Evolutionary conservation across 2,797 vertebrate species (phyloP), one percentile per base, ranked within the genome.

Genomic region (Okamejei kenojei): DNA sequence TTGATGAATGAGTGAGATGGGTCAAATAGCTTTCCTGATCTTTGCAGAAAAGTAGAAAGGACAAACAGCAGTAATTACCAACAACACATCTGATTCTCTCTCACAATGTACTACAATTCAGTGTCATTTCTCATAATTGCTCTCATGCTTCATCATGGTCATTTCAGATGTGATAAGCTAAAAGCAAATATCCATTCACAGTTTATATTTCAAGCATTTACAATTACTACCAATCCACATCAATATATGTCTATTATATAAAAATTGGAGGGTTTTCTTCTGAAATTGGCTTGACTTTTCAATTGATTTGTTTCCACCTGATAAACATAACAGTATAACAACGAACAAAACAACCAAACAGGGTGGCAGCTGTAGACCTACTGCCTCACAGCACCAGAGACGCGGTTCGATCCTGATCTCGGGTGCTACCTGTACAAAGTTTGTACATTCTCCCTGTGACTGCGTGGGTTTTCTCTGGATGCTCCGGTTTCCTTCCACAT

Each of bases 31-130:
- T 65, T 88, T 88, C 8, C 84, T 35, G 58, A 63, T 68, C n/a
- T 7, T 13, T 32, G 17, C 8, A 2, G 15, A 88, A 21, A 63
- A 88, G 15, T 65, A 88, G n/a, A n/a, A 65, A 65, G n/a, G 32
- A 35, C 7, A 88, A 63, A 68, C 84, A 88, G 61, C n/a, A 68
- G 2, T n/a, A 88, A 88, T 88, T 68, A 88, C 68, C n/a, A 88
- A 68, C 7, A 65, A n/a, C n/a, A 88, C n/a, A 7, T 68, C 84
- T 88, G 61, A 68, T n/a, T 68, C 84, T 7, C 84, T 65, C n/a
- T 35, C 32, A 63, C 58, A 86, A 3, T 19, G 32, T 88, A n/a
- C 63, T 35, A 9, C 17, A 68, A 68, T 68, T 88, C 63, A 88
- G 8, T 68, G 68, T 68, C 15, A 88, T 68, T 88, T 88, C 71